A percentile compares a stretch with the other conserved stretches of the same genome.
Evolutionary conservation across 2,888 invertebrate genomes (phyloP).

Genomic region (Scelioninae gen. 1): DNA sequence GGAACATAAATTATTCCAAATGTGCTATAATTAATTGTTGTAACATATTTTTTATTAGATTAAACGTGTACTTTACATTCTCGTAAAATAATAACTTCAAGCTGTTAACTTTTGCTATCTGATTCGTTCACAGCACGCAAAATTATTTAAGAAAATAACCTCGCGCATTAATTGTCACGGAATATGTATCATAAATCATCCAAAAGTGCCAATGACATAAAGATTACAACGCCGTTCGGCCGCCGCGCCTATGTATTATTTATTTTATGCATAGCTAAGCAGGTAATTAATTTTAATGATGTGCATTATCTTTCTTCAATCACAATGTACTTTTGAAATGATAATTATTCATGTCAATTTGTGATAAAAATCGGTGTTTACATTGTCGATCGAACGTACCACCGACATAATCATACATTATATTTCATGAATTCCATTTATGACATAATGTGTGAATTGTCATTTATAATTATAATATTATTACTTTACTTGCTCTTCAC

Average conservation of each 20-base stretch:
- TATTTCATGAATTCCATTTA: too few species aligned
- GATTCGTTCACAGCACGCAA: conserved; percentile 17
- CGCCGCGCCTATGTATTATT: background rate
- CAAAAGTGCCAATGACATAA: conserved; percentile 15
- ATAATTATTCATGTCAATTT: conserved; percentile 12
- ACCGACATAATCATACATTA: too few species aligned
- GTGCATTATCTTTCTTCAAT: background rate
- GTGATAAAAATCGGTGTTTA: background rate
- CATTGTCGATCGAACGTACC: too few species aligned
- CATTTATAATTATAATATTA: too few species aligned
- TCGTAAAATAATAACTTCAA: background rate
- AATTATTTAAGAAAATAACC: conserved; percentile 10
- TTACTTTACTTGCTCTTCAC: too few species aligned
- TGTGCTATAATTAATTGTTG: too few species aligned
- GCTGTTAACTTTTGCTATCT: conserved; percentile 20
- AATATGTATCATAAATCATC: conserved; percentile 6
- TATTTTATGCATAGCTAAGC: conserved; percentile 10
- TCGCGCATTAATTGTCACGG: conserved; percentile 16
- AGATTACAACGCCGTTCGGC: conserved; percentile 19
- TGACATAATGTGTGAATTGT: too few species aligned
- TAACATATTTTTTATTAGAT: too few species aligned
- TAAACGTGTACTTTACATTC: background rate
- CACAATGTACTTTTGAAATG: conserved; percentile 4
- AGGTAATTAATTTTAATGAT: conserved; percentile 24
- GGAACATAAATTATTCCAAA: background rate